These are phyloP conservation scores for Taenaris catops DNA, from an alignment of 2,888 invertebrate species.

Conservation along the genomic window DNA sequence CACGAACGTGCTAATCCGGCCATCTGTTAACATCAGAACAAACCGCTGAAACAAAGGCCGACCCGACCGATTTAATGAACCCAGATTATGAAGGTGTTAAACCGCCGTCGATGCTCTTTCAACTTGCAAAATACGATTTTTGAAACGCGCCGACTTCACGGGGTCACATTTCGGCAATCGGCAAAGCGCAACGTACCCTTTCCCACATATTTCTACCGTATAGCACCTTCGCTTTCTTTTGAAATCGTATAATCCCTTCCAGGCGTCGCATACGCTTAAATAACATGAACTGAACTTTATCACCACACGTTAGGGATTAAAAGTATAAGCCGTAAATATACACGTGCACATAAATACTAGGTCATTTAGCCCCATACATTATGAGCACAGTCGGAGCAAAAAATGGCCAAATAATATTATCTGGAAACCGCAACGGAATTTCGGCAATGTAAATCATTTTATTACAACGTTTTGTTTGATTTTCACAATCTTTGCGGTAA, in stretches of 20 bases:
- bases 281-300: slow-evolving; percentile 45
- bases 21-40: slow-evolving; percentile 73
- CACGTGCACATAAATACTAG: slow-evolving; percentile 39
- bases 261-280: slow-evolving; percentile 28
- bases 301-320: slow-evolving; percentile 30
- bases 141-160: slow-evolving; percentile 59
- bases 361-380: slow-evolving; percentile 68
- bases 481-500: slow-evolving; percentile 55
- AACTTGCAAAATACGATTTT: slow-evolving; percentile 75
- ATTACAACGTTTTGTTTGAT: slow-evolving; percentile 67
- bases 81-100: slow-evolving; percentile 79
- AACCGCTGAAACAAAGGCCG: slow-evolving; percentile 76
- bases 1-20: slow-evolving; percentile 66
- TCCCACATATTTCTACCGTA: slow-evolving; percentile 40
- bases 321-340: slow-evolving; percentile 11
- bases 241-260: slow-evolving; percentile 50
- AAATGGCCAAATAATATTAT: slow-evolving; percentile 69
- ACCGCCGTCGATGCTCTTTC: slow-evolving; percentile 67
- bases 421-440: slow-evolving; percentile 62
- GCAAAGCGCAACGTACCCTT: slow-evolving; percentile 49
- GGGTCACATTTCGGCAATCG: slow-evolving; percentile 69
- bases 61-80: slow-evolving; percentile 71
- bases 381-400: slow-evolving; percentile 65
- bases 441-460: slow-evolving; percentile 77
- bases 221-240: slow-evolving; percentile 57